Evolutionary conservation across 2,797 vertebrate species (phyloP).

Genomic region (Micrastur ruficollis): DNA sequence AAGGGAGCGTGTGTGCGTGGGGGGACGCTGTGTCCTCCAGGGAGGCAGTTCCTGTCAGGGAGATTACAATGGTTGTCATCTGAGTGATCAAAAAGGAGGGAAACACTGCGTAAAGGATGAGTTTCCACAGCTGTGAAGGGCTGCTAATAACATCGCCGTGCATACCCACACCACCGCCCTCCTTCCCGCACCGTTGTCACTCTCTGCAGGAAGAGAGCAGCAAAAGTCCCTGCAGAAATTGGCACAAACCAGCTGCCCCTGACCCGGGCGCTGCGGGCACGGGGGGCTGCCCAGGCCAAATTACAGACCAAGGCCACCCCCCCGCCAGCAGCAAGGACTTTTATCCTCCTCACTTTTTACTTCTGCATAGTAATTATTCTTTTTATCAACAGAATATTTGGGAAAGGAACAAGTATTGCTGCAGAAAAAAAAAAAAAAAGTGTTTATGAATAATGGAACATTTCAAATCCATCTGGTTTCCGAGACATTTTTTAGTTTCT

Average conservation of each 20-base stretch:
- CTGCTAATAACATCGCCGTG: neutral
- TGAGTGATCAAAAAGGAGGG: slow-evolving; percentile 74
- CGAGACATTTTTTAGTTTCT: slow-evolving; percentile 80
- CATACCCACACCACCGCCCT: neutral
- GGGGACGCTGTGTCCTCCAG: slow-evolving; percentile 22
- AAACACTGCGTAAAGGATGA: slow-evolving; percentile 8
- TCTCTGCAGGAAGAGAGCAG: neutral
- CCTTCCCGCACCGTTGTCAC: neutral
- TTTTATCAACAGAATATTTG: slow-evolving; percentile 74
- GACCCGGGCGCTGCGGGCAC: neutral
- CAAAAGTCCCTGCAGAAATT: neutral
- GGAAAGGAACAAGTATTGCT: slow-evolving; percentile 75
- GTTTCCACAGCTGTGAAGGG: slow-evolving; percentile 38
- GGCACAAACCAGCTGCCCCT: neutral
- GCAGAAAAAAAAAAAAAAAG: slow-evolving; percentile 55
- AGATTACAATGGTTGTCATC: slow-evolving; percentile 79
- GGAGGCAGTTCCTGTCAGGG: slow-evolving; percentile 76
- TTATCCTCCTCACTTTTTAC: slow-evolving; percentile 54
- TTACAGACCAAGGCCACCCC: neutral
- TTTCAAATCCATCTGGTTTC: slow-evolving; percentile 86
- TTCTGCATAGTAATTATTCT: slow-evolving; percentile 68
- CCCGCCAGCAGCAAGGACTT: neutral
- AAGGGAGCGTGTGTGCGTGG: neutral
- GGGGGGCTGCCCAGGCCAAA: neutral
- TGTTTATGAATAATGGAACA: slow-evolving; percentile 87